Evolutionary conservation across 2,113 vertebrate genomes (phyloP).

Genomic region (Chrysemys picta): DNA sequence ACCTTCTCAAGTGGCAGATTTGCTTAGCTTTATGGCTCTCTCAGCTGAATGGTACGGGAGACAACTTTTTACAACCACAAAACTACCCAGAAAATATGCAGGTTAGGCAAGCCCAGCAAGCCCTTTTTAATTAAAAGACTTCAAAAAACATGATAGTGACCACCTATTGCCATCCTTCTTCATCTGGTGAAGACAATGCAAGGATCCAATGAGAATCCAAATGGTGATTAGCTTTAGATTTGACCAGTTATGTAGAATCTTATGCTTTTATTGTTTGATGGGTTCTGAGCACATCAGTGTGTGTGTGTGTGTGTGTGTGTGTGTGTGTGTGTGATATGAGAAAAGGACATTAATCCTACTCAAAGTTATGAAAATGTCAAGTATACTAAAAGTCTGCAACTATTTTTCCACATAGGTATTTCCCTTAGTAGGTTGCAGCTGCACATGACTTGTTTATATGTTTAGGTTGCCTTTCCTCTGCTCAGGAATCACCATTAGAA

Average conservation of each 20-base stretch:
- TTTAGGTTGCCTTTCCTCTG: not conserved
- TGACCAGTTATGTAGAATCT: not conserved
- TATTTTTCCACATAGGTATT: not conserved
- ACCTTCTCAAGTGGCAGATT: not conserved
- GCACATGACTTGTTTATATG: not conserved
- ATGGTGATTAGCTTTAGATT: not conserved
- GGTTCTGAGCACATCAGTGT: not conserved
- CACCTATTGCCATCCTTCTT: not conserved
- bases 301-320: not conserved
- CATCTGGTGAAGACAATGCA: not conserved
- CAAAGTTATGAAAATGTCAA: not conserved
- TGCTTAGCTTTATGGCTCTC: not conserved
- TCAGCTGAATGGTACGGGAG: not conserved
- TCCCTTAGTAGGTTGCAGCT: not conserved
- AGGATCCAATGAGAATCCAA: not conserved
- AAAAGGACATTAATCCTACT: not conserved
- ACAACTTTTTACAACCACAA: not conserved
- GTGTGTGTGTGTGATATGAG: not conserved
- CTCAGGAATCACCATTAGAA: not conserved
- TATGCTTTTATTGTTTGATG: not conserved
- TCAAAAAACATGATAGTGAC: not conserved
- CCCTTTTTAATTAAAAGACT: not conserved
- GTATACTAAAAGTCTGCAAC: not conserved
- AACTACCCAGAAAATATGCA: not conserved
- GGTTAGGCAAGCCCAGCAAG: not conserved